phyloP scores from a whole-genome alignment of 2,888 invertebrate genomes.

The Imbricaverruca yamaguchii region DNA sequence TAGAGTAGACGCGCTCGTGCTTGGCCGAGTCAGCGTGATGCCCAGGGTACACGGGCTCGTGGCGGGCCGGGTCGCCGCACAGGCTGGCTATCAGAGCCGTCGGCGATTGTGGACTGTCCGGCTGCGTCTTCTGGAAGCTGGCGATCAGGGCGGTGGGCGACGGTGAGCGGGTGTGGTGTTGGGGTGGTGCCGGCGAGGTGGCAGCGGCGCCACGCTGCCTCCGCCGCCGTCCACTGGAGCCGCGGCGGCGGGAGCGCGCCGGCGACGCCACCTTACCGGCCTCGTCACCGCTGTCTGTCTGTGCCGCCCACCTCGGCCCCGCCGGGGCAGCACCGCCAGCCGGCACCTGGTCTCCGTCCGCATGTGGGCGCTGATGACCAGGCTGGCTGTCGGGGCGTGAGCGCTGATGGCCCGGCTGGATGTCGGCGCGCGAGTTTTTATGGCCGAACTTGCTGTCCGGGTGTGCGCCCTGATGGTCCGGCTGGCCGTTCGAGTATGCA shows the following conservation, averaged over 20 bases:
- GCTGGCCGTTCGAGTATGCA: no score
- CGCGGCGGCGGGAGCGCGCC: not conserved
- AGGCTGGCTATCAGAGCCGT: not conserved
- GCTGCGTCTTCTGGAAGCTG: not conserved
- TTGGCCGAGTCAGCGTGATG: no score
- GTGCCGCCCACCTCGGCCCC: no score
- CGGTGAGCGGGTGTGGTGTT: not conserved
- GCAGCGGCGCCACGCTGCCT: not conserved
- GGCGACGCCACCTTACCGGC: not conserved
- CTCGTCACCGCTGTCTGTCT: not conserved
- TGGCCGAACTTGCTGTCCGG: no score
- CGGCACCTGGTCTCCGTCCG: no score
- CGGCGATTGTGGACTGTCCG: not conserved
- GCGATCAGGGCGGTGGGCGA: conserved; percentile 1
- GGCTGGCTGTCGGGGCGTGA: not conserved
- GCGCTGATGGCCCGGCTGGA: not conserved
- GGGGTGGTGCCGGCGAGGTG: not conserved
- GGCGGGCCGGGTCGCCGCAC: no score
- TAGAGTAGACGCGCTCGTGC: no score
- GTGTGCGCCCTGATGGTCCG: no score
- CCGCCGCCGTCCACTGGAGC: not conserved
- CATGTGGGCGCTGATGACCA: not conserved
- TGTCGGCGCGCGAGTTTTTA: no score
- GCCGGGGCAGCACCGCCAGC: no score
- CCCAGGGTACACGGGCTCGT: no score